These are phyloP conservation scores for Gobio gobio DNA, from an alignment of 2,113 vertebrate genomes.

Conservation along the genomic window DNA sequence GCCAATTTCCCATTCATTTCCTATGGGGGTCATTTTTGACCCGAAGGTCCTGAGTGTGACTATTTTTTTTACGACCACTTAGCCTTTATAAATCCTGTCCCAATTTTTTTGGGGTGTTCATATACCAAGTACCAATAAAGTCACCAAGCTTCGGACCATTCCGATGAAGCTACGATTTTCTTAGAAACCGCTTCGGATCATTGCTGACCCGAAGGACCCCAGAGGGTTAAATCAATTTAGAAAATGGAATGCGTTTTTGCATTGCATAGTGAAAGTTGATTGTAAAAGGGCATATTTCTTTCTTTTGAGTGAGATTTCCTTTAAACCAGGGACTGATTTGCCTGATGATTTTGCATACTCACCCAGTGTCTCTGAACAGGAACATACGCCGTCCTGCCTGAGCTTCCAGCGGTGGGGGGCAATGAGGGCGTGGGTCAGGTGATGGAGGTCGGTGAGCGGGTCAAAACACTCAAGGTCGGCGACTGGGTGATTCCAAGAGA, in stretches of 20 bases:
- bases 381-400: constrained; percentile 83
- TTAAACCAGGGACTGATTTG: background rate
- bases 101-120: too few relatives aligned
- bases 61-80: too few relatives aligned
- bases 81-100: too few relatives aligned
- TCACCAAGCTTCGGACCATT: too few relatives aligned
- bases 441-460: constrained; percentile 81
- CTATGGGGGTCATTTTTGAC: too few relatives aligned
- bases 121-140: too few relatives aligned
- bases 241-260: background rate
- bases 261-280: background rate
- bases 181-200: too few relatives aligned
- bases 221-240: background rate
- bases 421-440: constrained; percentile 92
- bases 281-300: background rate
- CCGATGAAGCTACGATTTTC: too few relatives aligned
- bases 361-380: constrained; percentile 71
- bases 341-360: background rate
- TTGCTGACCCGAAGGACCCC: too few relatives aligned
- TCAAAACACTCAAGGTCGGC: constrained; percentile 78
- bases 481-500: constrained; percentile 88
- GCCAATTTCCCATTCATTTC: too few relatives aligned
- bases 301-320: background rate
- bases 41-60: too few relatives aligned
- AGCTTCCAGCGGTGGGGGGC: constrained; percentile 88